These are phyloP conservation scores for Stratiomys singularior DNA, from an alignment of 2,888 invertebrate species.

Conservation along the genomic window DNA sequence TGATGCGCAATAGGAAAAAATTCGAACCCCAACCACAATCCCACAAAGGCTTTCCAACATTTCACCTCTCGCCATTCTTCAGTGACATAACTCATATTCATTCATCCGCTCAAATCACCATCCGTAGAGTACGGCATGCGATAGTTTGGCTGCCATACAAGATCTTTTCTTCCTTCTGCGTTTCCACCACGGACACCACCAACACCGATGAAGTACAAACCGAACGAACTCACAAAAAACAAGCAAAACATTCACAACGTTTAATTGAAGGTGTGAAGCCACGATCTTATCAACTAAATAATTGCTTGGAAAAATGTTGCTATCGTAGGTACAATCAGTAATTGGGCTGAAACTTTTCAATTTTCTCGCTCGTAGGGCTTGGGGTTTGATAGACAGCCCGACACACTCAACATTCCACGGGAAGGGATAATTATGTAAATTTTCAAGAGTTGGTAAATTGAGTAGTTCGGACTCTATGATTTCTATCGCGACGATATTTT, in stretches of 20 bases:
- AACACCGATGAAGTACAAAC: neutral
- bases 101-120: neutral
- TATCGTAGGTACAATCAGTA: conserved; percentile 18
- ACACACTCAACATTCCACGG: neutral
- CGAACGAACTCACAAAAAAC: neutral
- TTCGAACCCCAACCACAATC: no score
- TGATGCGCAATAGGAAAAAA: no score
- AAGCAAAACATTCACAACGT: conserved; percentile 5
- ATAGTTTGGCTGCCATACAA: neutral
- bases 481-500: neutral
- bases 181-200: neutral
- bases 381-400: conserved; percentile 11
- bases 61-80: no score
- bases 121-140: neutral
- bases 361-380: neutral
- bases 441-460: neutral
- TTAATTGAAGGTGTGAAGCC: conserved; percentile 45
- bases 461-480: neutral
- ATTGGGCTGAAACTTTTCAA: conserved; percentile 6
- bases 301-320: conserved; percentile 42
- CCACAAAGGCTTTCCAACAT: no score
- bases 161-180: neutral
- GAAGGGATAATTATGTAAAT: conserved; percentile 43
- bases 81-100: neutral
- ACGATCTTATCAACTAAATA: conserved; percentile 41